Evolutionary conservation across 1,140 invertebrate genomes (phyloP), one percentile per base, ranked within the genome.

Genomic region (Drosophila oshimai): DNA sequence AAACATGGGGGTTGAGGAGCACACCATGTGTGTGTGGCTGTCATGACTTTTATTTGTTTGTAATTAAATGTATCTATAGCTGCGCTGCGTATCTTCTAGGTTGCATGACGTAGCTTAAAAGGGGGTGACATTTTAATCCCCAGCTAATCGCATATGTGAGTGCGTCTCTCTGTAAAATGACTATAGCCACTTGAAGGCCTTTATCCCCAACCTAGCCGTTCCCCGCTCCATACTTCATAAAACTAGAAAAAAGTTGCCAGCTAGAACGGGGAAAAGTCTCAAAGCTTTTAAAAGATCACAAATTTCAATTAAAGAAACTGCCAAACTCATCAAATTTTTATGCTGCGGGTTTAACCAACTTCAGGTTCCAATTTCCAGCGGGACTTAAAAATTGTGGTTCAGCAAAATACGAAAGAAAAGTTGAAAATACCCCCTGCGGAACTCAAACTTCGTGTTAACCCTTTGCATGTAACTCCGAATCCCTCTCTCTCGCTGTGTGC

Each of bases 81-180:
- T 60, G 51, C 15, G 57, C 47, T 55, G 33, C 62, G 57, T 64
- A 46, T 68, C 58, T 61, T 74, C 24, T 36, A 45, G 57, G 62
- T 65, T 62, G 71, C 65, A 57, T 86, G 81, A 87, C 77, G 29
- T 49, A 49, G 61, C 81, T 67, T 62, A 79, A 71, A 81, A 64
- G 79, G 88, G 88, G 88, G 78, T 90, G 88, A 90, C 88, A 90
- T 90, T 90, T 90, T 90, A 90, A 90, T 90, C 83, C 88, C 62
- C 71, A 75, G 77, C 79, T 90, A 90, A 90, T 90, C 88, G 88
- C 89, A 90, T 90, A 71, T 81, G 79, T 84, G 76, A 74, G 64
- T 64, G 62, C 60, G 39, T 70, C 36, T 50, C 49, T 31, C 37
- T 67, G 65, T 49, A 53, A 87, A 72, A 70, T 87, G 81, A 87